Percentiles rank a stretch among this genome's conserved stretches.
phyloP scores from a whole-genome alignment of 2,113 vertebrate species.

The Calidris pygmaea region DNA sequence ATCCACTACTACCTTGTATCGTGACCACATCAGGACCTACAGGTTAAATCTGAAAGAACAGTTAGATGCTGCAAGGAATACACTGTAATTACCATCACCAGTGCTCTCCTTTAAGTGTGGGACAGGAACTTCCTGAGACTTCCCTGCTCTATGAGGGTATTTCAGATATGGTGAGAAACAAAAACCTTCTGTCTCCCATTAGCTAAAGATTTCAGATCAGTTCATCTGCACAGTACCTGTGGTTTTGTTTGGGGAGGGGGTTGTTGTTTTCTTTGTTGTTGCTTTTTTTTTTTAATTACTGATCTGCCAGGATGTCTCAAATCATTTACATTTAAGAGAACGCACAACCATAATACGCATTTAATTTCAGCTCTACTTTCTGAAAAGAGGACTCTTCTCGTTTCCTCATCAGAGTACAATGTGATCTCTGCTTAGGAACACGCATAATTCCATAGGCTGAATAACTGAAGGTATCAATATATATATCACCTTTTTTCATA shows the following conservation, averaged over 20 bases:
- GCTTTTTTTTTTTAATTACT: not conserved
- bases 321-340: not conserved
- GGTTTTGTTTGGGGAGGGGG: accelerated
- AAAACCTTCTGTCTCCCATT: accelerated
- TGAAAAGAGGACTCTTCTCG: not conserved
- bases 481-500: not conserved
- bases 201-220: accelerated
- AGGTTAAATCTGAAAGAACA: not conserved
- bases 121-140: not conserved
- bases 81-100: too few relatives aligned
- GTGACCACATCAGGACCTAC: too few relatives aligned
- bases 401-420: not conserved
- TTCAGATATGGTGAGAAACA: accelerated
- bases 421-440: not conserved
- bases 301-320: not conserved
- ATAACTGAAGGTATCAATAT: not conserved
- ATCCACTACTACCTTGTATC: too few relatives aligned
- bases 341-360: accelerated
- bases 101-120: not conserved
- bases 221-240: not conserved
- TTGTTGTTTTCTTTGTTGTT: not conserved
- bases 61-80: not conserved
- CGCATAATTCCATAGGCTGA: accelerated
- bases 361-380: not conserved
- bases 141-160: accelerated